These are phyloP conservation scores for Sycobia sp. DNA, from an alignment of 1,140 invertebrate genomes.

Conservation along the genomic window DNA sequence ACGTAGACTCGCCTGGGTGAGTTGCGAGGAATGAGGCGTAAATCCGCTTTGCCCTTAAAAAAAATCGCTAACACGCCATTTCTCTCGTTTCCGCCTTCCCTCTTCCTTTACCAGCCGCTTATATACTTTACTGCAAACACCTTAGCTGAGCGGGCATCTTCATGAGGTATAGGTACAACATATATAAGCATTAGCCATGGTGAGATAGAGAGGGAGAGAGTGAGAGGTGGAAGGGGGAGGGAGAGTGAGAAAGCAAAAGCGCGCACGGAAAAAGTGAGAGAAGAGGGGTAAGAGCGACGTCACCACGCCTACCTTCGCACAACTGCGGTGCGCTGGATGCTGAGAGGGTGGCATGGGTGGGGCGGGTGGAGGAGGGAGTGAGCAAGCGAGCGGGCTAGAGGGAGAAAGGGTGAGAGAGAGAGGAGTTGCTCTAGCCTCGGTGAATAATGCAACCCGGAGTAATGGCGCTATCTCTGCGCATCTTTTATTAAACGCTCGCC, in stretches of 20 bases:
- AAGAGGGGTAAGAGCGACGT: slow-evolving; percentile 20
- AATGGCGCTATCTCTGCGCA: slow-evolving; percentile 64
- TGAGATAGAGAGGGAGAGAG: neutral
- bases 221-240: neutral
- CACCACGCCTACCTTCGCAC: slow-evolving; percentile 11
- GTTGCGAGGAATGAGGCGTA: no score
- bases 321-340: no score
- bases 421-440: slow-evolving; percentile 47
- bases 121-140: no score
- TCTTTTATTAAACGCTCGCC: slow-evolving; percentile 62
- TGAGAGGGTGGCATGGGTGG: no score
- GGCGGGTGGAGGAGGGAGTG: no score
- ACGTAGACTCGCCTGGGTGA: no score
- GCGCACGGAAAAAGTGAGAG: slow-evolving; percentile 6
- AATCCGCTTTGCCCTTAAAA: slow-evolving; percentile 17
- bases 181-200: no score
- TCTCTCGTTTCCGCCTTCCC: slow-evolving; percentile 1
- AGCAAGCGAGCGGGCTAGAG: neutral
- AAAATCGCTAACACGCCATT: slow-evolving; percentile 29
- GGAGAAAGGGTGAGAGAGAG: slow-evolving; percentile 6
- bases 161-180: no score
- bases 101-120: no score
- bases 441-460: slow-evolving; percentile 63
- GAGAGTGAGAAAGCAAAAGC: neutral
- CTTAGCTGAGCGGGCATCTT: no score